These are phyloP conservation scores for Rhingia rostrata DNA, from an alignment of 2,888 invertebrate genomes.

Conservation along the genomic window DNA sequence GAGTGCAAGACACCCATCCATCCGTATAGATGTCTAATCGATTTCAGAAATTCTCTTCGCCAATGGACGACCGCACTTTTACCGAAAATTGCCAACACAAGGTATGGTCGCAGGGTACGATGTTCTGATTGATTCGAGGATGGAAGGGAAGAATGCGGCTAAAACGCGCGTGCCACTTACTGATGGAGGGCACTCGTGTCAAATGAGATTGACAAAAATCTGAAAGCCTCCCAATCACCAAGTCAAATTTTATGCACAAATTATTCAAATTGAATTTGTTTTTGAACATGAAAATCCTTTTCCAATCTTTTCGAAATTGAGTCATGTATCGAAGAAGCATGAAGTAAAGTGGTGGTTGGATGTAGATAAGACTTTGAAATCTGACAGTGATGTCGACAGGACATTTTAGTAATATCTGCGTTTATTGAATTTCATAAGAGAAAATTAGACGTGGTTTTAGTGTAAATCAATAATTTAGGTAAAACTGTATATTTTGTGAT, in stretches of 20 bases:
- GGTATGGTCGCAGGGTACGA: slow-evolving; percentile 18
- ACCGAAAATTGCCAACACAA: slow-evolving; percentile 35
- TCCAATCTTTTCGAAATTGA: not conserved
- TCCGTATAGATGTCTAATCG: slow-evolving; percentile 54
- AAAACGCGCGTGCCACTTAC: slow-evolving; percentile 37
- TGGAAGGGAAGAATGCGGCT: slow-evolving; percentile 33
- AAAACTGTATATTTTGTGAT: no score
- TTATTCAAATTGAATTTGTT: slow-evolving; percentile 64
- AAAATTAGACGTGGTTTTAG: not conserved
- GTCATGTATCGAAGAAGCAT: not conserved
- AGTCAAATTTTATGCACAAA: slow-evolving; percentile 68
- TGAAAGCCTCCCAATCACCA: slow-evolving; percentile 58
- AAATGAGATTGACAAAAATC: slow-evolving; percentile 29
- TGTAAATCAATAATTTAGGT: no score
- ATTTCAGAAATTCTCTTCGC: slow-evolving; percentile 53
- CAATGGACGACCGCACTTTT: slow-evolving; percentile 25
- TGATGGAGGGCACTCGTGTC: slow-evolving; percentile 10
- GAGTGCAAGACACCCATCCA: slow-evolving; percentile 41
- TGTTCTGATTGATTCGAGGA: slow-evolving; percentile 61
- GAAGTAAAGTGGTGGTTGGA: not conserved
- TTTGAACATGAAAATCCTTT: slow-evolving; percentile 39
- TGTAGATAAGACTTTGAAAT: slow-evolving; percentile 11
- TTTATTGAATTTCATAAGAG: not conserved
- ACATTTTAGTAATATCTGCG: not conserved
- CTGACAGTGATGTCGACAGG: slow-evolving; percentile 12